A percentile compares a stretch with the other conserved stretches of the same genome.
These are phyloP conservation scores for Hippotragus niger DNA, from an alignment of 2,113 vertebrate genomes.

Conservation along the genomic window DNA sequence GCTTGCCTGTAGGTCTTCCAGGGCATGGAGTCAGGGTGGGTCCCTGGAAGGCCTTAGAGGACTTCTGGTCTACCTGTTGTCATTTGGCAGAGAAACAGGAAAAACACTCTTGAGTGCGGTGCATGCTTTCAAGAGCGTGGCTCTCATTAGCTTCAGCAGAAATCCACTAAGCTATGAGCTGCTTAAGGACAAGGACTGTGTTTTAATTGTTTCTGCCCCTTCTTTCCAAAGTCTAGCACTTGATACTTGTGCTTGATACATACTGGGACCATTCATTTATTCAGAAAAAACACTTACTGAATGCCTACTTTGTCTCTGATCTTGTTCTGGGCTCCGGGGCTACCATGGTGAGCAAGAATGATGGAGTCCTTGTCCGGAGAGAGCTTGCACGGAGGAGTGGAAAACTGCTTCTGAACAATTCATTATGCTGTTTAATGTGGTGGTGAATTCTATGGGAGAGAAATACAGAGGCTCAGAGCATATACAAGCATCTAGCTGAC, in stretches of 20 bases:
- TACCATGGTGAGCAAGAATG: not conserved
- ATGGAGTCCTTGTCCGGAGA: not conserved
- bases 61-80: not conserved
- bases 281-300: not conserved
- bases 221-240: not conserved
- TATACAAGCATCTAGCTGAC: not conserved
- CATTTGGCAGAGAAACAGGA: not conserved
- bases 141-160: not conserved
- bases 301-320: not conserved
- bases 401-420: not conserved
- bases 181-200: not conserved
- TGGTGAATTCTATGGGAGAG: not conserved
- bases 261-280: not conserved
- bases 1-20: not conserved
- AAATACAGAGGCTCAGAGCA: not conserved
- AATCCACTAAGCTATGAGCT: not conserved
- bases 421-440: not conserved
- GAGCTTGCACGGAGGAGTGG: not conserved
- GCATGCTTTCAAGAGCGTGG: not conserved
- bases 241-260: not conserved
- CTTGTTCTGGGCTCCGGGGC: not conserved
- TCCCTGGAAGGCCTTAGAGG: not conserved
- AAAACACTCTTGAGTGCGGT: not conserved
- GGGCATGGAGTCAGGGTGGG: not conserved
- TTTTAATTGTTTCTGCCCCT: not conserved